Evolutionary conservation across 2,888 invertebrate genomes (phyloP).

Genomic region (Lamellibrachia columna): DNA sequence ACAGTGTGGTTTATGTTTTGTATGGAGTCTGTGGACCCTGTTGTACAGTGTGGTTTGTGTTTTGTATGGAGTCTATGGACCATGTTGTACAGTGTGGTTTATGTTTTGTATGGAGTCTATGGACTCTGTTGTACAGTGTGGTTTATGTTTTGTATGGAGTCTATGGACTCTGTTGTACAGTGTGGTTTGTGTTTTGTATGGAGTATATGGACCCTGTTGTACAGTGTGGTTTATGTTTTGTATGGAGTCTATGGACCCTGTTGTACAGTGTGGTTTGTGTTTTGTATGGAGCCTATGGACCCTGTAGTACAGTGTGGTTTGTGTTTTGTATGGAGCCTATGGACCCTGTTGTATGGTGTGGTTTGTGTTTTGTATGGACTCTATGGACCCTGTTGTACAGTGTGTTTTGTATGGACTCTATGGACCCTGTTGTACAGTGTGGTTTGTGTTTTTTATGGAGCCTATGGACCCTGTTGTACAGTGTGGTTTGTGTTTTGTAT

Average conservation of each 20-base stretch:
- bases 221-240: conserved; percentile 22
- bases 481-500: conserved; percentile 23
- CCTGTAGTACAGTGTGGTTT: not conserved
- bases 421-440: too few relatives aligned
- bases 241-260: too few relatives aligned
- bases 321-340: not conserved
- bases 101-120: too few relatives aligned
- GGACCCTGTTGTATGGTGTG: conserved; percentile 10
- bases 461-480: not conserved
- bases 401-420: too few relatives aligned
- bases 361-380: conserved; percentile 21
- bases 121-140: too few relatives aligned
- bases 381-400: too few relatives aligned
- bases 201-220: not conserved
- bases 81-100: conserved; percentile 25
- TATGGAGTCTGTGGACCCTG: too few relatives aligned
- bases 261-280: too few relatives aligned
- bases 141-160: too few relatives aligned
- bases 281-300: too few relatives aligned
- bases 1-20: too few relatives aligned
- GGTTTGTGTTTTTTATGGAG: not conserved
- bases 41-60: not conserved
- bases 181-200: not conserved
- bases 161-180: too few relatives aligned
- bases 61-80: not conserved